These are phyloP conservation scores for Penelope pileata DNA, from an alignment of 2,113 vertebrate species.

Conservation along the genomic window DNA sequence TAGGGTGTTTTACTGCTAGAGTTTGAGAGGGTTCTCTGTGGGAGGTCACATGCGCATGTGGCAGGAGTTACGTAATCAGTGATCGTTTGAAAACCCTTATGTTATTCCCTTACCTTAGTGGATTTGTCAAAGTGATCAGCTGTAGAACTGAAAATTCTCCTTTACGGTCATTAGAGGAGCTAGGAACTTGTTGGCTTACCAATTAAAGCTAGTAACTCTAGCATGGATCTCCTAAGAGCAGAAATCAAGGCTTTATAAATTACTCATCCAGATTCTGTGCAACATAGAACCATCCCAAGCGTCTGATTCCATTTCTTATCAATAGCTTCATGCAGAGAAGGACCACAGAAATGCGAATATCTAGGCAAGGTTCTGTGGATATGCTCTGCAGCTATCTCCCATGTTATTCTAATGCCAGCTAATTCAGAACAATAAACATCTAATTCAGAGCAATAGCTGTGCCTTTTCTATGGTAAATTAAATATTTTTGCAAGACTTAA, in stretches of 20 bases:
- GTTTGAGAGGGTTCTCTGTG: not conserved
- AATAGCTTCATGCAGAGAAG: not conserved
- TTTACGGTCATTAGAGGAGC: not conserved
- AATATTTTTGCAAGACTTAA: not conserved
- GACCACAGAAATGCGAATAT: not conserved
- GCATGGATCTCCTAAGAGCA: not conserved
- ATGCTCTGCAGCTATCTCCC: not conserved
- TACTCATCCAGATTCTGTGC: not conserved
- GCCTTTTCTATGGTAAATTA: not conserved
- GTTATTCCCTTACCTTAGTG: not conserved
- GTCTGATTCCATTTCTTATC: not conserved
- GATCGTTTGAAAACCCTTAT: not conserved
- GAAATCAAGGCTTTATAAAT: not conserved
- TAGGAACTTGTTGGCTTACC: not conserved
- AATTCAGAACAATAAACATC: not conserved
- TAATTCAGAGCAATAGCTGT: not conserved
- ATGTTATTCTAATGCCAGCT: not conserved
- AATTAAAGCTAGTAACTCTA: slow-evolving; percentile 20
- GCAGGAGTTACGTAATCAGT: not conserved
- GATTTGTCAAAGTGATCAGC: not conserved
- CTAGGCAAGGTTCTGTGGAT: not conserved
- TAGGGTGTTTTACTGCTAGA: not conserved
- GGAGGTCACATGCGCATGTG: fast-evolving
- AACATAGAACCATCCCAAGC: not conserved
- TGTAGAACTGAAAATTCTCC: not conserved